Evolutionary conservation across 2,888 invertebrate genomes (phyloP), one percentile per base, ranked within the genome.

Genomic region (Agrenia bidenticulata): DNA sequence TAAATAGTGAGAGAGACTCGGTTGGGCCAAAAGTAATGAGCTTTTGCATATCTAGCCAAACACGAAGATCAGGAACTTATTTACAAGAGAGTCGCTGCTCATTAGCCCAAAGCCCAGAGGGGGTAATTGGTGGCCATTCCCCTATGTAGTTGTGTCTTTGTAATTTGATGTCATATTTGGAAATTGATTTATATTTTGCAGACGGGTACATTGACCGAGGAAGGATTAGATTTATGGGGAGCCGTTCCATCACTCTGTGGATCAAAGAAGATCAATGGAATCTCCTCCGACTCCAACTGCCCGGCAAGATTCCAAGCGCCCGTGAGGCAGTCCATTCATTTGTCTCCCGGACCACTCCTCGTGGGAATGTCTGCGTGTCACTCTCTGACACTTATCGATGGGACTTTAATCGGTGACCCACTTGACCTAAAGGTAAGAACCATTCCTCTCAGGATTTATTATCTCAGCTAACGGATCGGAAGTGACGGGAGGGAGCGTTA

Each of bases 151-250:
- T 39, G 39, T 15, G 39, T 39, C 39, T 11, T 7, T 39, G 39
- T 39, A 39, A 39, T 15, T 39, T 39, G 7, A n/a, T n/a, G n/a
- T 39, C 7, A 15, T 15, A 39, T 39, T 39, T 39, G 39, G 15
- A 11, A 39, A 39, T n/a, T 15, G 39, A 39, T 39, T 39, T 17
- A 9, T 37, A 75, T 73, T 60, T 81, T 81, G 15, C 79, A 92
- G 90, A 97, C 97, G 19, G 97, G 97, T 13, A 97, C 97, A 0
- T 80, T 97, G 67, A 97, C 97, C 0, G 96, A 97, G 80, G 97
- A 97, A 79, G 96, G 97, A 0, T 81, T 97, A 26, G 95, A 96
- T 81, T 88, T 97, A 87, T 90, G 92, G 87, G 95, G 94, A 45
- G 89, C 94, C 2, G 88, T 95, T 1, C 88, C 92, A 0, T 81